Percentiles rank a stretch among this genome's conserved stretches.
phyloP scores from a whole-genome alignment of 2,888 invertebrate genomes.

The Acanthosepion esculentum region DNA sequence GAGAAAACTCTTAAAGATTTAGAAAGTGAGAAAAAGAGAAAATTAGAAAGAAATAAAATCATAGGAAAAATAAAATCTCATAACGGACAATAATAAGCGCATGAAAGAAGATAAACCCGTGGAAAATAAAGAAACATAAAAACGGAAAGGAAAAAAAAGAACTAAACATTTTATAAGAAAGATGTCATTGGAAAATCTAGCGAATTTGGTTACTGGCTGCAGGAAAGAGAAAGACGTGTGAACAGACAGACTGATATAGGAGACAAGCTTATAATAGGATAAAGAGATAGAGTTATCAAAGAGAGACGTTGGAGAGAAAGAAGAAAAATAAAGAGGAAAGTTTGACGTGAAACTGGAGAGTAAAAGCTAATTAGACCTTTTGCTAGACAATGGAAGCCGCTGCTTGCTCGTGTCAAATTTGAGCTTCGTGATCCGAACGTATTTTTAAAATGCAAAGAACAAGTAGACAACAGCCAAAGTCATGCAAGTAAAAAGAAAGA shows the following conservation, averaged over 20 bases:
- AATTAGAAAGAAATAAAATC: too few species aligned
- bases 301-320: background rate
- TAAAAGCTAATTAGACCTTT: background rate
- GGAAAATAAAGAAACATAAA: too few species aligned
- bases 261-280: background rate
- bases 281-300: background rate
- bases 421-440: background rate
- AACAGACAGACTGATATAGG: background rate
- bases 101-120: too few species aligned
- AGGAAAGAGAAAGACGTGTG: background rate
- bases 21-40: too few species aligned
- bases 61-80: too few species aligned
- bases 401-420: conserved; percentile 6
- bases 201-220: too few species aligned
- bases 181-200: too few species aligned
- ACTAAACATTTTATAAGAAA: too few species aligned
- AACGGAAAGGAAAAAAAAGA: too few species aligned
- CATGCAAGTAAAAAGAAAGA: background rate
- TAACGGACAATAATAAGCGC: too few species aligned
- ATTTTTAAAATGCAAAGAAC: background rate
- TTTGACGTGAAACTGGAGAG: background rate
- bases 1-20: too few species aligned
- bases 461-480: background rate
- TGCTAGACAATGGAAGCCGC: background rate
- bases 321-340: background rate